Evolutionary conservation across 2,888 invertebrate genomes (phyloP).

Genomic region (Hypena proboscidalis): DNA sequence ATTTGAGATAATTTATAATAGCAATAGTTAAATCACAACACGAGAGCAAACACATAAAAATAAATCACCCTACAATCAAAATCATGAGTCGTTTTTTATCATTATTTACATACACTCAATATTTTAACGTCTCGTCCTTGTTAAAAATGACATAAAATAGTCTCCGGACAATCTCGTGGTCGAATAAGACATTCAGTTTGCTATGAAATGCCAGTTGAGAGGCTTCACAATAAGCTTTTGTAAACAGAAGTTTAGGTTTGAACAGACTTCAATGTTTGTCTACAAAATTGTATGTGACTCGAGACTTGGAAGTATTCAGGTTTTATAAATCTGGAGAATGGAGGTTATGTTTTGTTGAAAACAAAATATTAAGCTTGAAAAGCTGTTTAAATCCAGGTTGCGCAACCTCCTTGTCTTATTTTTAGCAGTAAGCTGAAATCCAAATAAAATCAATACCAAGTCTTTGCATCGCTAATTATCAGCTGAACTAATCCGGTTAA

Average conservation of each 20-base stretch:
- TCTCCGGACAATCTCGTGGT: constrained; percentile 22
- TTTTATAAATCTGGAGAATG: no score
- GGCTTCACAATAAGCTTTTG: not conserved
- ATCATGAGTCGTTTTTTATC: no score
- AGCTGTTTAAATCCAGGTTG: no score
- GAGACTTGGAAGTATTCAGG: no score
- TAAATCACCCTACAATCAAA: no score
- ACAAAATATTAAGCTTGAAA: no score
- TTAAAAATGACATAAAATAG: constrained; percentile 34
- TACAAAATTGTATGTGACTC: not conserved
- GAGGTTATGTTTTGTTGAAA: no score
- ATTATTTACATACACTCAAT: not conserved
- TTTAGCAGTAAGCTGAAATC: no score
- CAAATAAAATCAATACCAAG: not conserved
- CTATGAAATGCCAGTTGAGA: constrained; percentile 26
- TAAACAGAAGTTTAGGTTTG: not conserved
- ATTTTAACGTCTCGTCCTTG: constrained; percentile 23
- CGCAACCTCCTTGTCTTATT: no score
- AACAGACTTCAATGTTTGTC: not conserved
- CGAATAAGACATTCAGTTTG: constrained; percentile 30
- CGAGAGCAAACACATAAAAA: no score
- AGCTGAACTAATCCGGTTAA: constrained; percentile 1
- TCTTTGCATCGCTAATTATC: not conserved
- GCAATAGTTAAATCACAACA: no score
- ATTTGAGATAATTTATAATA: no score